Base-by-base conservation (phyloP, 2,113 vertebrate genomes). In the Phylloscopus trochiloides region DNA sequence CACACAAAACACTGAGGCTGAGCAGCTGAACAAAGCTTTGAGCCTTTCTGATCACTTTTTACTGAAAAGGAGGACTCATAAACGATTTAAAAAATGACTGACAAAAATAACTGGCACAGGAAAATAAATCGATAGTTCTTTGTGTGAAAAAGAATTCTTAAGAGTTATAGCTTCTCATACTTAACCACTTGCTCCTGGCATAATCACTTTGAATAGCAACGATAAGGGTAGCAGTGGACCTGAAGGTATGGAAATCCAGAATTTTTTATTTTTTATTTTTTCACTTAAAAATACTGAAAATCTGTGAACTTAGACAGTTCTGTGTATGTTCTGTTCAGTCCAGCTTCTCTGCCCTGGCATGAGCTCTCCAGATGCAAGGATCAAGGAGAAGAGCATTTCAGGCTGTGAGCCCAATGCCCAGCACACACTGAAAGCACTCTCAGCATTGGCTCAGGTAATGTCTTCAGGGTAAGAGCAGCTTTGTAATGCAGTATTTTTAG, bases 11-110 rank as follows among this genome's bases (percentile, higher is more conserved):
- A 85, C 52, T 17, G 72, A 82, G 40, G 74, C 80, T 61, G 74
- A 95, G 74, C 70, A 85, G 77, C 86, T 68, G 73, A 75, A 86
- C 65, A 94, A 93, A 92, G 67, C 71, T 81, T 74, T 71, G 67
- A 91, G 67, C 73, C 73, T 59, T 81, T 29, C 28, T 25, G 57
- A 87, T 88, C 22, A 24, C 22, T 95, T 86, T 66, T 86, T 38
- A 12, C 48, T 84, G 76, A 59, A 89, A 78, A 89, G 28, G 40
- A 86, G 36, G 50, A 52, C 67, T 62, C 42, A 90, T 66, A 77
- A 72, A 87, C 11, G 1, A 26, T 32, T 34, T 1, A 19, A 10
- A 48, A 79, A 67, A 77, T 8, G 10, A 73, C 58, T 76, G 62
- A 57, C 58, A 58, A 83, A 87, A 88, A 43, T 34, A 78, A 73